Conservation (phyloP, 2,888 invertebrate genomes). For the Patella depressa region DNA sequence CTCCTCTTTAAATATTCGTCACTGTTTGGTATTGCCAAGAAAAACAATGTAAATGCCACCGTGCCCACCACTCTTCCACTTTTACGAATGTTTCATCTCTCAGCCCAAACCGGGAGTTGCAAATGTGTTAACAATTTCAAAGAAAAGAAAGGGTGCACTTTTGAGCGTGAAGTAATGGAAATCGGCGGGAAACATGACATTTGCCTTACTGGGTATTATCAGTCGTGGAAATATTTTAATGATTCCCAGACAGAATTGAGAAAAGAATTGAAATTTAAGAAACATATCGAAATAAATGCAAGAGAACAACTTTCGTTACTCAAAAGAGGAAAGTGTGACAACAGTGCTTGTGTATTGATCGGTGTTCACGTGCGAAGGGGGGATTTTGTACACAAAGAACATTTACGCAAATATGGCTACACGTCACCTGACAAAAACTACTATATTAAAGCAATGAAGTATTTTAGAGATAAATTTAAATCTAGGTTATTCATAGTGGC, state of each 20-base stretch:
- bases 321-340: background rate
- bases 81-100: background rate
- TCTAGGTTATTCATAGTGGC: slow-evolving; percentile 30
- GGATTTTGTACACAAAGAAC: slow-evolving; percentile 26
- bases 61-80: background rate
- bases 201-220: slow-evolving; percentile 28
- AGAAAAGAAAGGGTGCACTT: slow-evolving; percentile 22
- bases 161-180: slow-evolving; percentile 17
- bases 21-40: slow-evolving; percentile 23
- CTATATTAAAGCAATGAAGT: slow-evolving; percentile 29
- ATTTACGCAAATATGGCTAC: slow-evolving; percentile 25
- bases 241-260: slow-evolving; percentile 21
- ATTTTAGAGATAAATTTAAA: slow-evolving; percentile 26
- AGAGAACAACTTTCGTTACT: slow-evolving; percentile 12
- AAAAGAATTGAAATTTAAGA: slow-evolving; percentile 29
- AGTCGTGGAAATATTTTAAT: slow-evolving; percentile 39
- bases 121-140: background rate
- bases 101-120: background rate
- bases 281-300: slow-evolving; percentile 17
- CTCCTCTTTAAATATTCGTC: slow-evolving; percentile 24
- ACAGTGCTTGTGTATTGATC: slow-evolving; percentile 8
- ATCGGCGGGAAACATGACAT: slow-evolving; percentile 13
- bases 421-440: slow-evolving; percentile 27
- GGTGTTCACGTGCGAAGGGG: slow-evolving; percentile 38
- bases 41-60: slow-evolving; percentile 7